Base-by-base conservation (phyloP, 1,140 invertebrate genomes). In the Melipona quadrifasciata region DNA sequence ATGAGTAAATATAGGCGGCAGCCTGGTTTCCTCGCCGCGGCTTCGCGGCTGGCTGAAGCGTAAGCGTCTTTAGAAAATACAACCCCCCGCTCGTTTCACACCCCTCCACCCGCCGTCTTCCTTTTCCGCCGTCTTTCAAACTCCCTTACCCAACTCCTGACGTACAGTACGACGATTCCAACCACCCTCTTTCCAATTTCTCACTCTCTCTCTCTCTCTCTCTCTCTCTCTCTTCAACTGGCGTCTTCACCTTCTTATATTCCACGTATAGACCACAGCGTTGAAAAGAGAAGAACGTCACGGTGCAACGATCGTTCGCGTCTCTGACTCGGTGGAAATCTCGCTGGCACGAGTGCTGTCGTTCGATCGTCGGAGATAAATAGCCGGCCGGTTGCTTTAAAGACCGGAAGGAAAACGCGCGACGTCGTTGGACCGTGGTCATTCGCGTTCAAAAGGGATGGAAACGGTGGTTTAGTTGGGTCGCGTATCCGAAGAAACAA, bases 41-140 rank as follows among this genome's bases (percentile, higher is more conserved):
- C 81, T 86, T 86, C 84, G 87, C 80, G 85, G 79, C 80, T 88
- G 87, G 83, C 80, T 81, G 87, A 89, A 86, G 87, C 85, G 88
- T 84, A 84, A 89, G 88, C 88, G 82, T 90, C 88, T 89, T 90
- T 89, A 84, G 88, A 89, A 89, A 89, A 84, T 89, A 82, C 88
- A 86, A 89, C 82, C 82, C 82, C 31, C 57, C 47, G 51, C 27
- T 72, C 87, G 47, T 68, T 65, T 71, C 79, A 51, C 67, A 55
- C 74, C 27, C 75, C 65, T 78, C 61, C 34, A 4, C 34, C 19
- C 11, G n/a, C 24, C 24, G 24, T 4, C n/a, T 61, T 61, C 58
- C 14, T 61, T 61, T 61, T 68, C 31, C n/a, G 12, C n/a, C 64
- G 8, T 17, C 16, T 65, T 65, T 65, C 27, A 47, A 51, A 27